Base-by-base conservation (phyloP, 2,888 invertebrate species). In the Spialia ferax region DNA sequence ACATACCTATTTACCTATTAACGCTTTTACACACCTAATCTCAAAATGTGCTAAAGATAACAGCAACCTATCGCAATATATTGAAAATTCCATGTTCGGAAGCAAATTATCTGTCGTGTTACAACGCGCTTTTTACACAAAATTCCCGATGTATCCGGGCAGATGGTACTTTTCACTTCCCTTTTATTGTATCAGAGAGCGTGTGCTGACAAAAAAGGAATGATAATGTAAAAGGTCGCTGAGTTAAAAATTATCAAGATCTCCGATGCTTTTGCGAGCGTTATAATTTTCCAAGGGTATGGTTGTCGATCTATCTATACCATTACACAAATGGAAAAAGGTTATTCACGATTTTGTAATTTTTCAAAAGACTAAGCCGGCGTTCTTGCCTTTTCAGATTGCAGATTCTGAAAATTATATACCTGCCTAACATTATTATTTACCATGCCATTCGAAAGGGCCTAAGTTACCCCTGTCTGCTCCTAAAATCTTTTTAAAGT, bases 21-120 rank as follows among this genome's bases (percentile, higher is more conserved):
- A 38, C 42, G n/a, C 42, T 18, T 42, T 42, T 15, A 6, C 15
- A 15, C 4, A 42, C 45, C 15, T 45, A 45, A 45, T n/a, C 38
- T 38, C 13, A 13, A 38, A 38, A 38, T 26, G 26, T 26, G n/a
- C 15, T 6, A 26, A 15, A 54, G 54, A 54, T 54, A 54, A 29
- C 54, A 29, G 26, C 26, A 52, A 52, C 10, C 52, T 52, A 52
- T 52, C 52, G 54, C 13, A 26, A 26, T 18, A 23, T 54, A 54
- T 23, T 26, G n/a, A 6, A 26, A 23, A 26, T 57, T 38, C 15
- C 6, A 45, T 26, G 45, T 59, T 45, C 59, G 59, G 22, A 50
- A 50, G 23, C 1, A 23, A 2, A 50, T 48, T 26, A 56, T 48
- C 32, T 45, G 35, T 32, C 48, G 54, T 55, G 45, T 45, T 20